Evolutionary conservation across 2,797 vertebrate species (phyloP), one percentile per base, ranked within the genome.

Genomic region (Crocodylus rhombifer): DNA sequence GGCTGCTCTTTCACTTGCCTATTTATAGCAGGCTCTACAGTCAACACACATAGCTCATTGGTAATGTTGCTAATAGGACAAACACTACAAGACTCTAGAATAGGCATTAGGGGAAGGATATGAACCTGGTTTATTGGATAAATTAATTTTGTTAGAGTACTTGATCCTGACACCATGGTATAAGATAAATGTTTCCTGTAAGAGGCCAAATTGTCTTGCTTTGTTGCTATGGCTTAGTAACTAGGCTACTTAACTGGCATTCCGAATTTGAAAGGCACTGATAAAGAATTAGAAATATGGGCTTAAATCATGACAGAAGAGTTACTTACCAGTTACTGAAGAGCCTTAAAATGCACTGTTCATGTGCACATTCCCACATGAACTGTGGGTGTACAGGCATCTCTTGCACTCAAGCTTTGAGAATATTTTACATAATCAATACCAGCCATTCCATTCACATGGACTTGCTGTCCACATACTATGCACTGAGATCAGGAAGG

Each of bases 91-190:
- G 51, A 5, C 36, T 74, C 18, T 55, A 83, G 58, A 82, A 77
- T 57, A 92, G 62, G 69, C 64, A n/a, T 91, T 55, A 92, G 82
- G 93, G 86, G 81, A 86, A 56, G 75, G 58, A 77, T 87, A 76
- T 61, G 69, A 96, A 93, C 82, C 56, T 65, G 79, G 80, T 92
- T 92, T 92, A 69, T 28, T 11, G 71, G 77, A 20, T 56, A 94
- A 94, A 95, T 92, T 86, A 89, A 82, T 83, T 93, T 84, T 74
- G 17, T 84, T 81, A 79, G 77, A 91, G 64, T 61, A 57, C 67
- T 91, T 92, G 73, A 93, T 80, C 61, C 13, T 77, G 51, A 25
- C 1, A 0, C 77, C 20, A 14, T 25, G 56, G 51, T 56, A 26
- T 74, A 93, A 90, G 33, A 81, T 91, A 87, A 83, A 83, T 5